phyloP scores from a whole-genome alignment of 2,113 vertebrate genomes.

The Neotragus pygmaeus region DNA sequence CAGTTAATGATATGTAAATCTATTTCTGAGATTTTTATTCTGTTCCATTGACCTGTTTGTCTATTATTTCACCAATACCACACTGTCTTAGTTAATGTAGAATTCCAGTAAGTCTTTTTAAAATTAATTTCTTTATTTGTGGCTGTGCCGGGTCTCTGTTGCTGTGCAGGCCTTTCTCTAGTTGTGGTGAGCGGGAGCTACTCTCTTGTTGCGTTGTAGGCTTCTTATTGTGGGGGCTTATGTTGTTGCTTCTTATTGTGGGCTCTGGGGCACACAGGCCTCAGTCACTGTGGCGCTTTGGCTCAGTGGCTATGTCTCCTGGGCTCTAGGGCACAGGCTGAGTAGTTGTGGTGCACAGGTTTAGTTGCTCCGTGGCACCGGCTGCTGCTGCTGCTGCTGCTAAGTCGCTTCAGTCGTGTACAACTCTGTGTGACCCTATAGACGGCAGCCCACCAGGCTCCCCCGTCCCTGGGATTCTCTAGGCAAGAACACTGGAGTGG shows the following conservation, averaged over 20 bases:
- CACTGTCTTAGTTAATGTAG: not conserved
- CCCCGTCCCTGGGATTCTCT: fast-evolving
- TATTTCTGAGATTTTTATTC: not conserved
- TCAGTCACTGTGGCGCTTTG: fast-evolving
- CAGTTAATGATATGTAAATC: not conserved
- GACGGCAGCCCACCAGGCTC: no score
- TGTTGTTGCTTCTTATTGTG: not conserved
- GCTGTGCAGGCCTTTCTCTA: not conserved
- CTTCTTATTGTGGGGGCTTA: not conserved
- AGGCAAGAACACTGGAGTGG: no score
- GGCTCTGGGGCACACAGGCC: not conserved
- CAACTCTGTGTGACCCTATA: fast-evolving
- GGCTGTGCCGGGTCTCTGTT: not conserved
- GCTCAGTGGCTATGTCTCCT: not conserved
- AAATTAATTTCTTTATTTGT: not conserved
- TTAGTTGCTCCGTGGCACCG: not conserved
- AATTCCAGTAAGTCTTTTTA: not conserved
- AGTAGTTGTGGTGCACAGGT: not conserved
- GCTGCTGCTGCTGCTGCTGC: no score
- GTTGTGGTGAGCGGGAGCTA: not conserved
- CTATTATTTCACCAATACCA: not conserved
- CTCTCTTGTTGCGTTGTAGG: fast-evolving
- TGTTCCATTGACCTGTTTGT: not conserved
- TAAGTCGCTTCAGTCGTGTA: fast-evolving
- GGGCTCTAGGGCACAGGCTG: not conserved